A percentile compares a stretch with the other conserved stretches of the same genome.
phyloP scores from a whole-genome alignment of 1,140 invertebrate genomes.

The Zaprionus inermis region DNA sequence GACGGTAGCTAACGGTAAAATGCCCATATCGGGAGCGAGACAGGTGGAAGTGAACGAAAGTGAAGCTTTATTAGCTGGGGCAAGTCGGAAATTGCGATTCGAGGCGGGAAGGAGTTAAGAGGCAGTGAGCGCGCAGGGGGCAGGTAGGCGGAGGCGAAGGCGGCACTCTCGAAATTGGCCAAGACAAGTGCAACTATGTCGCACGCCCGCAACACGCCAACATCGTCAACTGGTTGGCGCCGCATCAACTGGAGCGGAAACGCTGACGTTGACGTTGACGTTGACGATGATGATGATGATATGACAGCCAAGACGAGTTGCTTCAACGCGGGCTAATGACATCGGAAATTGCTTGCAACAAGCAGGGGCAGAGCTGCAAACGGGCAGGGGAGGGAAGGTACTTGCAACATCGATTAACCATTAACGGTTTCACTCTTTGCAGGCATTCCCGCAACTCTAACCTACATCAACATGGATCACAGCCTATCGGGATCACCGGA shows the following conservation, averaged over 20 bases:
- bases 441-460: slow-evolving; percentile 92
- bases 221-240: slow-evolving; percentile 26
- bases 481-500: slow-evolving; percentile 88
- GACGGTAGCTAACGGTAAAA: slow-evolving; percentile 8
- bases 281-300: slow-evolving; percentile 11
- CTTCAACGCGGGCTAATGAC: slow-evolving; percentile 52
- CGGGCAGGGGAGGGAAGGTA: neutral
- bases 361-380: neutral
- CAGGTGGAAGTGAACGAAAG: neutral
- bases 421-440: slow-evolving; percentile 13
- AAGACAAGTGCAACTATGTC: slow-evolving; percentile 44
- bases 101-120: neutral
- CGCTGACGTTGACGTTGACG: neutral
- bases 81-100: slow-evolving; percentile 1
- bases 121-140: neutral
- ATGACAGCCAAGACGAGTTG: slow-evolving; percentile 1
- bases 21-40: neutral
- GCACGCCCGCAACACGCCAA: slow-evolving; percentile 34
- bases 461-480: slow-evolving; percentile 89
- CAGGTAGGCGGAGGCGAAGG: neutral
- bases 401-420: slow-evolving; percentile 2
- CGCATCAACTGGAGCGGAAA: slow-evolving; percentile 73
- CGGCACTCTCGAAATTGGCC: slow-evolving; percentile 32
- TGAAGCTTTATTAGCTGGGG: neutral
- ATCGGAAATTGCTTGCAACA: slow-evolving; percentile 57